phyloP scores from a whole-genome alignment of 2,888 invertebrate genomes.

The Atherix ibis region DNA sequence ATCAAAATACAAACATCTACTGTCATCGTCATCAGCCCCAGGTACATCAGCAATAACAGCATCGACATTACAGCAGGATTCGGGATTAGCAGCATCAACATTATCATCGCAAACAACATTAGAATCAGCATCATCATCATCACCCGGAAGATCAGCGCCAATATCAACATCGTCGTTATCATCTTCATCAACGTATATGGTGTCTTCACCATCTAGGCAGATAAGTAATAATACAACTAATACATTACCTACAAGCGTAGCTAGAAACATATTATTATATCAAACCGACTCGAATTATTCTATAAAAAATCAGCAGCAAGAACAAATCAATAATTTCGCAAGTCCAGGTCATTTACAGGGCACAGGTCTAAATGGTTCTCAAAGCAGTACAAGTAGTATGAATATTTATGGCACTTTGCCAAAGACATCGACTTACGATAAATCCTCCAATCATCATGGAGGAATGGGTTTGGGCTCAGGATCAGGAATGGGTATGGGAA shows the following conservation, averaged over 20 bases:
- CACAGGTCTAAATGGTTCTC: slow-evolving; percentile 16
- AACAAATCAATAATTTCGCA: slow-evolving; percentile 18
- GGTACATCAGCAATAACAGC: slow-evolving; percentile 4
- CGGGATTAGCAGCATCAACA: slow-evolving; percentile 5
- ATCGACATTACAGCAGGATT: too few relatives aligned
- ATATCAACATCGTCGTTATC: slow-evolving; percentile 8
- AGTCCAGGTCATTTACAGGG: slow-evolving; percentile 20
- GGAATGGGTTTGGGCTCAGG: too few relatives aligned
- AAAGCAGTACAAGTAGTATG: slow-evolving; percentile 18
- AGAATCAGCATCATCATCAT: slow-evolving; percentile 12
- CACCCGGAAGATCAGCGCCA: slow-evolving; percentile 14
- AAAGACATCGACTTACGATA: slow-evolving; percentile 21
- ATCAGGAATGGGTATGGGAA: too few relatives aligned
- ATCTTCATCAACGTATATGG: slow-evolving; percentile 10
- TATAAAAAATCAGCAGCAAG: slow-evolving; percentile 21
- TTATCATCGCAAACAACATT: slow-evolving; percentile 7
- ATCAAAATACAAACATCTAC: too few relatives aligned
- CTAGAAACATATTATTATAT: slow-evolving; percentile 17
- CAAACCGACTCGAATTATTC: slow-evolving; percentile 24
- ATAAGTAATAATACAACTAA: slow-evolving; percentile 16
- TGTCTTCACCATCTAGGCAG: slow-evolving; percentile 24
- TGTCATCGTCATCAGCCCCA: slow-evolving; percentile 1
- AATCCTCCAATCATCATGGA: too few relatives aligned
- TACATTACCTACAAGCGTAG: slow-evolving; percentile 17
- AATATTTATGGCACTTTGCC: slow-evolving; percentile 32